phyloP scores from a whole-genome alignment of 2,888 invertebrate species.

The Drosophila yooni region DNA sequence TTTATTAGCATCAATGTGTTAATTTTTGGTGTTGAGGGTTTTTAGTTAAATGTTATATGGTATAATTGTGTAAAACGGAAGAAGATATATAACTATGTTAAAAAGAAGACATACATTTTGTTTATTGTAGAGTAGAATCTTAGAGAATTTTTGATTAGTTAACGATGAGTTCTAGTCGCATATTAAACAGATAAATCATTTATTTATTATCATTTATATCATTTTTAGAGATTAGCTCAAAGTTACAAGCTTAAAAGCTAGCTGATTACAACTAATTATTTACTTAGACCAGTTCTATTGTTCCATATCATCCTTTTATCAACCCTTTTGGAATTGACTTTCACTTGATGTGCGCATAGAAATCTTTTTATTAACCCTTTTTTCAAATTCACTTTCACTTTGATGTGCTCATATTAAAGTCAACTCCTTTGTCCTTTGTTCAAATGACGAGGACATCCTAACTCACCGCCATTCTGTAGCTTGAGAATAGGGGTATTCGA shows the following conservation, averaged over 20 bases:
- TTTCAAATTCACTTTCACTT: conserved; percentile 15
- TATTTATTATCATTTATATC: too few species aligned
- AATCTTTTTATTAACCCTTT: conserved; percentile 1
- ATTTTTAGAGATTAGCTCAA: background rate
- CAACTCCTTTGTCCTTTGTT: conserved; percentile 13
- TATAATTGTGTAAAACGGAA: background rate
- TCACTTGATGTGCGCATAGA: background rate
- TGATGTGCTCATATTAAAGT: conserved; percentile 1
- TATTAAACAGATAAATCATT: background rate
- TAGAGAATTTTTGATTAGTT: background rate
- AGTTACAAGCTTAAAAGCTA: background rate
- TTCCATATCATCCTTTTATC: background rate
- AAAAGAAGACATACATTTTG: background rate
- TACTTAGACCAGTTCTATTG: background rate
- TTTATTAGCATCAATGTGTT: background rate
- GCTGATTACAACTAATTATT: background rate
- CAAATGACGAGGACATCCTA: background rate
- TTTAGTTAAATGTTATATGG: background rate
- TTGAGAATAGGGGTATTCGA: background rate
- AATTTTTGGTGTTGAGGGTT: background rate
- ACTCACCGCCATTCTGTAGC: background rate
- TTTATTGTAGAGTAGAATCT: background rate
- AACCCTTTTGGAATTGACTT: background rate
- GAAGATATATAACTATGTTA: background rate
- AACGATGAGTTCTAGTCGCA: background rate